Evolutionary conservation across 1,140 invertebrate genomes (phyloP).

Genomic region (Drosophila elegans): DNA sequence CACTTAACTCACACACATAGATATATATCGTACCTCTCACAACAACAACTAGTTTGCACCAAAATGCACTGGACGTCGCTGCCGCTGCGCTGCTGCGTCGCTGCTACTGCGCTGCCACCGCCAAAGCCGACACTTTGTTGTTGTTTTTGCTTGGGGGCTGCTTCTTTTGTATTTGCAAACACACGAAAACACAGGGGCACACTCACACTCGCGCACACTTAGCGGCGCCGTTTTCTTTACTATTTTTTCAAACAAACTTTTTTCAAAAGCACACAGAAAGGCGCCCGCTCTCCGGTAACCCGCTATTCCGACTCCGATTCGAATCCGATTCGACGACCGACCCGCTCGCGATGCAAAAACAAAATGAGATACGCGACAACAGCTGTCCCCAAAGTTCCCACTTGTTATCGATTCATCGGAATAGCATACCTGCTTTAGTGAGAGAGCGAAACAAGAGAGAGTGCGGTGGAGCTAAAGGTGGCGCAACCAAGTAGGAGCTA

Average conservation of each 20-base stretch:
- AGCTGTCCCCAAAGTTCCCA: not conserved
- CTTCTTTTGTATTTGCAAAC: conserved; percentile 56
- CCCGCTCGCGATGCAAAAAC: conserved; percentile 12
- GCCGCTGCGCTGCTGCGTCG: conserved; percentile 20
- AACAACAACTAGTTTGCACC: conserved; percentile 51
- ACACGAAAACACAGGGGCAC: conserved; percentile 30
- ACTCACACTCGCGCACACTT: conserved; percentile 13
- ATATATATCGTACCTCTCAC: conserved; percentile 60
- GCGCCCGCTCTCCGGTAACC: conserved; percentile 12
- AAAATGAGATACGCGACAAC: conserved; percentile 5
- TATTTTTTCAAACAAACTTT: conserved; percentile 55
- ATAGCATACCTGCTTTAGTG: not conserved
- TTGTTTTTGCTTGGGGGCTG: conserved; percentile 17
- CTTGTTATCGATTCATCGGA: conserved; percentile 1
- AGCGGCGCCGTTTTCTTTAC: conserved; percentile 35
- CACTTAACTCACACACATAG: conserved; percentile 11
- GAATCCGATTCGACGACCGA: conserved; percentile 5
- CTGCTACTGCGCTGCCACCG: conserved; percentile 20
- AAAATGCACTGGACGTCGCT: conserved; percentile 57
- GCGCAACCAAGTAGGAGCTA: not conserved
- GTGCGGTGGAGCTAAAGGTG: too few species aligned
- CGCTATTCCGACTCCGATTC: conserved; percentile 4
- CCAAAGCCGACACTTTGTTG: conserved; percentile 26
- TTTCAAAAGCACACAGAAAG: conserved; percentile 33
- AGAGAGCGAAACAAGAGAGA: not conserved